Percentiles rank a stretch among this genome's conserved stretches.
Evolutionary conservation across 2,797 vertebrate species (phyloP).

Genomic region (Agapornis canus): DNA sequence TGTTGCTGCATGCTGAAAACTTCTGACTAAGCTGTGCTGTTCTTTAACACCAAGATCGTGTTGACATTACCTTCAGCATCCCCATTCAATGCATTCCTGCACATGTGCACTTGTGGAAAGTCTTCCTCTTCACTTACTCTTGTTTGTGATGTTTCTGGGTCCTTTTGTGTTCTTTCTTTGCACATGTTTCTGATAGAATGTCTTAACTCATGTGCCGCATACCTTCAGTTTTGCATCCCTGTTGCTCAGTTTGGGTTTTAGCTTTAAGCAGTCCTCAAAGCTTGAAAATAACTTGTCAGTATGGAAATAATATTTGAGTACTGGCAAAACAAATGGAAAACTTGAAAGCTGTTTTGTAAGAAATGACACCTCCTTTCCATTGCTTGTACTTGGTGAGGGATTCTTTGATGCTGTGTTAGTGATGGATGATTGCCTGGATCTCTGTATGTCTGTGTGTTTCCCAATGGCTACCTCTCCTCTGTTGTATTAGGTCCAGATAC

Average conservation of each 20-base stretch:
- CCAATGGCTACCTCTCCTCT: neutral
- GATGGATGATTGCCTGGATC: neutral
- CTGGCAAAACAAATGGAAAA: neutral
- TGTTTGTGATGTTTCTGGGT: neutral
- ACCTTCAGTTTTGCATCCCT: neutral
- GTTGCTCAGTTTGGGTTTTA: neutral
- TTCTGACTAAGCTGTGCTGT: neutral
- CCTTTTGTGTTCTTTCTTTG: neutral
- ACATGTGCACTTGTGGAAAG: neutral
- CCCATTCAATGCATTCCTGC: neutral
- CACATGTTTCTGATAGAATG: neutral
- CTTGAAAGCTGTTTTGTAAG: neutral
- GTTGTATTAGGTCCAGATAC: neutral
- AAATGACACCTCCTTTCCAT: neutral
- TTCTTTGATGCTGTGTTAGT: neutral
- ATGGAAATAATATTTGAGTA: neutral
- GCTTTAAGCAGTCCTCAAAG: neutral
- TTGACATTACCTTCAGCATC: neutral
- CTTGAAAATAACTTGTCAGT: neutral
- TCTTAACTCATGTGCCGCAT: neutral
- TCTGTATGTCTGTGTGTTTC: neutral
- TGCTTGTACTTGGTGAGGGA: neutral
- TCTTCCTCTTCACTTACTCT: neutral
- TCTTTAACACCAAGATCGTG: rapidly evolving
- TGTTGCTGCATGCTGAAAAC: neutral